Evolutionary conservation across 2,797 vertebrate species (phyloP).

Genomic region (Eremophila alpestris): DNA sequence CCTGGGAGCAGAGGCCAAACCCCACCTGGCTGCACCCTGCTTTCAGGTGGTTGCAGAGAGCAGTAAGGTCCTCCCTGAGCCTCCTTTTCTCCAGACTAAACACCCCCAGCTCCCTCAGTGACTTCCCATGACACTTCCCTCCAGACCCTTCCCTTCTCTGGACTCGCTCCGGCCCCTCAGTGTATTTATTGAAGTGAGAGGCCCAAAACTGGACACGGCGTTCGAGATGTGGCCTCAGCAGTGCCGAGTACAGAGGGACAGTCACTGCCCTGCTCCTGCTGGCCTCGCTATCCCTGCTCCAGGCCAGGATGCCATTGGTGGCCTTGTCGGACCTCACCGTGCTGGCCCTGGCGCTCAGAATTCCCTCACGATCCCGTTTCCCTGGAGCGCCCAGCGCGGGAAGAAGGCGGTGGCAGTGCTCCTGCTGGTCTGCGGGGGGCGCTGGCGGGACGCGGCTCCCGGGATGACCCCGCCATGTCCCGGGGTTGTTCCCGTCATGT

Average conservation of each 20-base stretch:
- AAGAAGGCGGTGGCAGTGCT: neutral
- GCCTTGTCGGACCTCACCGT: neutral
- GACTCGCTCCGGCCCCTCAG: neutral
- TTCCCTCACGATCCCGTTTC: neutral
- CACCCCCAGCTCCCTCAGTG: neutral
- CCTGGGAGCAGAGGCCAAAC: neutral
- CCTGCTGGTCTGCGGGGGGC: neutral
- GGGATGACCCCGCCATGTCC: too few relatives aligned
- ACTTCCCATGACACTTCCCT: neutral
- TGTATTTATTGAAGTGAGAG: neutral
- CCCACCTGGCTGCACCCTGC: neutral
- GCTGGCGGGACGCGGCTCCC: neutral
- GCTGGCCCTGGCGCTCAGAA: neutral
- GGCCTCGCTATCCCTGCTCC: neutral
- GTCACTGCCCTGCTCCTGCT: neutral
- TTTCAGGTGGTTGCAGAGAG: rapidly evolving
- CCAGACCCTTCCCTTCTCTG: neutral
- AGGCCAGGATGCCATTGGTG: neutral
- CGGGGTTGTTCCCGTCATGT: neutral
- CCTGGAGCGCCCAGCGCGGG: neutral
- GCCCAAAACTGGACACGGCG: neutral
- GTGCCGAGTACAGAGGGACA: neutral
- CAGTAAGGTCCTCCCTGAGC: rapidly evolving
- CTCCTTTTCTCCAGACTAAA: neutral
- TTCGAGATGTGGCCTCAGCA: neutral